phyloP scores from a whole-genome alignment of 2,888 invertebrate species.

The Stegophylla sp. region DNA sequence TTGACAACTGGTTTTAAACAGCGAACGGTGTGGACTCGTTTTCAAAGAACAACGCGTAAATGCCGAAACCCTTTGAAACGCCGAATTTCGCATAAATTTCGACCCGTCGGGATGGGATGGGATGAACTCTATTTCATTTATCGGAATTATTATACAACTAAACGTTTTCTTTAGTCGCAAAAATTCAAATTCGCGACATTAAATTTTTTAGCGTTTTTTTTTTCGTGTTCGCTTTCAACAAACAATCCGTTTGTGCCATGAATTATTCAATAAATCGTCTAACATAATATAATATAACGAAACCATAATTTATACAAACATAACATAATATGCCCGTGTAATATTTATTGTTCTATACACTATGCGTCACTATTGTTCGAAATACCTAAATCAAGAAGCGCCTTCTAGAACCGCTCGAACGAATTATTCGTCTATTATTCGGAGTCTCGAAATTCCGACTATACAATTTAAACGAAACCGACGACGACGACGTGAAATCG shows the following conservation, averaged over 20 bases:
- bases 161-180: conserved; percentile 21
- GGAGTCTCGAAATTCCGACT: too few species aligned
- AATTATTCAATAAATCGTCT: conserved; percentile 20
- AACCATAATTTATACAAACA: neutral
- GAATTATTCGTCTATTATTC: neutral
- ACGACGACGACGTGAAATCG: too few species aligned
- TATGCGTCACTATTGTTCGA: conserved; percentile 16
- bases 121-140: neutral
- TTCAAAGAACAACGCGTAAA: conserved; percentile 12
- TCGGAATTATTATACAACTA: neutral
- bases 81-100: conserved; percentile 15
- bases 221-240: too few species aligned
- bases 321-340: too few species aligned
- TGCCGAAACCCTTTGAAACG: conserved; percentile 29
- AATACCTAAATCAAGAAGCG: neutral
- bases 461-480: too few species aligned
- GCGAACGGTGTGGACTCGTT: conserved; percentile 23
- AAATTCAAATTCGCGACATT: neutral
- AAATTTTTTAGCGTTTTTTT: neutral
- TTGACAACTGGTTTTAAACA: conserved; percentile 33
- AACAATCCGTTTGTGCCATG: conserved; percentile 17
- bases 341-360: conserved; percentile 9
- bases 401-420: neutral
- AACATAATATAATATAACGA: neutral
- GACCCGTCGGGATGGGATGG: neutral